Conservation (phyloP, 2,797 vertebrate species). For the Halcyon badia region DNA sequence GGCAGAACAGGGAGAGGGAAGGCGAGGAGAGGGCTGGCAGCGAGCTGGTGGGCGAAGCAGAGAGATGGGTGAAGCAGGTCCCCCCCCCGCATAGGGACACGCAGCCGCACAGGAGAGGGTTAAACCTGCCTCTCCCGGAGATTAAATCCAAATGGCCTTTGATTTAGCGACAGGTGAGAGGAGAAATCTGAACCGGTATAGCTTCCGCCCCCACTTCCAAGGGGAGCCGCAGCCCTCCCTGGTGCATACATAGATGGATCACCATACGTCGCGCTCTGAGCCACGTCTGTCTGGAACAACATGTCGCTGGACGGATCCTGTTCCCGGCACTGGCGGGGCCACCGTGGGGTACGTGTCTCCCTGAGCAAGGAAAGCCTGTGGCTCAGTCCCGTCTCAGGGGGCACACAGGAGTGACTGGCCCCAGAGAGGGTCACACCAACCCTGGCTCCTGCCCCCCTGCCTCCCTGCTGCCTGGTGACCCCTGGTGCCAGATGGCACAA, state of each 20-base stretch:
- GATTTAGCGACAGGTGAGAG: conserved; percentile 56
- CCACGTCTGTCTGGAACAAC: neutral
- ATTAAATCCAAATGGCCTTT: conserved; percentile 39
- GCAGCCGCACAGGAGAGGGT: neutral
- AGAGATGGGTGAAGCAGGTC: too few relatives aligned
- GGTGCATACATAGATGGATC: conserved; percentile 45
- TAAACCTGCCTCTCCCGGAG: conserved; percentile 21
- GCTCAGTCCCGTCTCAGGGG: fast-evolving
- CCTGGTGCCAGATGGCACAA: fast-evolving
- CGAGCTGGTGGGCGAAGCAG: neutral
- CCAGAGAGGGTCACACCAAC: fast-evolving
- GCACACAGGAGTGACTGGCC: neutral
- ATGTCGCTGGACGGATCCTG: neutral
- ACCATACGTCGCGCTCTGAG: neutral
- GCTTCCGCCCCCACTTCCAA: neutral
- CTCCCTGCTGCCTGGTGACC: neutral
- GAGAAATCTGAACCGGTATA: neutral
- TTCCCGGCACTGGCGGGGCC: neutral
- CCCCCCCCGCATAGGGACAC: fast-evolving
- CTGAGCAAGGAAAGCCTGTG: fast-evolving
- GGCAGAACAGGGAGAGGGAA: fast-evolving
- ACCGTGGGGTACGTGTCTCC: fast-evolving
- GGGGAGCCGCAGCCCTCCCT: neutral
- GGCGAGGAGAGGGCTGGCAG: neutral
- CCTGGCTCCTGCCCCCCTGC: neutral